Evolutionary conservation across 2,888 invertebrate species (phyloP), one percentile per base, ranked within the genome.

Genomic region (Stenodema calcarata): DNA sequence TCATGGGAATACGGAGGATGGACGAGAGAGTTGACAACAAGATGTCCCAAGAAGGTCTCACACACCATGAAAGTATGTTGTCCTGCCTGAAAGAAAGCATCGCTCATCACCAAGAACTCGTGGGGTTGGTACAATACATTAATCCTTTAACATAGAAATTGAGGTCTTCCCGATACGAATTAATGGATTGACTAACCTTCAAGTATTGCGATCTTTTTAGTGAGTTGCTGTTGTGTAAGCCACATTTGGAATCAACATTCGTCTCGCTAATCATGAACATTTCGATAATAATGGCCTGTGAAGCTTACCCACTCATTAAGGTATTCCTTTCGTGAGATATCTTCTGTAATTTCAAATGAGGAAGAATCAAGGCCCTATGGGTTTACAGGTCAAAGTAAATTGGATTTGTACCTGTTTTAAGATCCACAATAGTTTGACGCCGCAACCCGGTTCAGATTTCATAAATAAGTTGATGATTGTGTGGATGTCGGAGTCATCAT

Each of bases 231-330:
- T 18, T 27, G 23, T 42, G 23, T 12, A 83, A n/a, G 18, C 44
- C 44, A 3, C 83, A 83, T 28, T 70, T 83, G 44, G 70, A 83
- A 73, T 16, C 6, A 1, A 9, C n/a, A n/a, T 62, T 62, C 35
- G 35, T 27, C 7, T 30, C 69, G 12, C 18, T 70, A 0, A 41
- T 82, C n/a, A 69, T 42, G n/a, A n/a, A n/a, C 7, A 82, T 82
- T 11, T 23, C 82, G 0, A 41, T 82, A 41, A 42, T 69, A 12
- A 82, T 82, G 82, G 82, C 82, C 2, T 82, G 82, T 28, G 82
- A 82, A 35, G 82, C 82, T 1, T 82, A 82, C 18, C 82, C 82
- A 14, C 35, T 82, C 3, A 69, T 82, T 11, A 82, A 35, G 78
- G 78, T 78, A 27, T n/a, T n/a, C n/a, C n/a, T n/a, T n/a, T n/a